phyloP scores from a whole-genome alignment of 1,140 invertebrate species.

The Lepidurus couesii region DNA sequence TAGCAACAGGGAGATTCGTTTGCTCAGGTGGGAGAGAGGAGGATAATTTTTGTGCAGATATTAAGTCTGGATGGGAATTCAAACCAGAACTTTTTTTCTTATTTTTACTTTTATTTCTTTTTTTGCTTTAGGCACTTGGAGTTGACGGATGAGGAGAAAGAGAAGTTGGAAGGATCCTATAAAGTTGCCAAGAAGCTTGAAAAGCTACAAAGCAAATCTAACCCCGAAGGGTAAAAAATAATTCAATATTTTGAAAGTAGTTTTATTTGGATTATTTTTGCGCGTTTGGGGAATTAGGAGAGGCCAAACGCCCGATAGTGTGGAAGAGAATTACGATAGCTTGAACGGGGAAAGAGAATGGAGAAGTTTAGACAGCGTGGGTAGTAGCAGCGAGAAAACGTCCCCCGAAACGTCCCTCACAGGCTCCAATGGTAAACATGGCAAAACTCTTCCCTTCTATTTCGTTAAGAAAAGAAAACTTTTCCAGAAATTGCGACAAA shows the following conservation, averaged over 20 bases:
- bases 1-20: constrained; percentile 82
- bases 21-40: constrained; percentile 58
- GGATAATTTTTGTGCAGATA: constrained; percentile 19
- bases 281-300: constrained; percentile 32
- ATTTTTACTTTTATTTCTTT: constrained; percentile 31
- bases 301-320: constrained; percentile 32
- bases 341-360: constrained; percentile 29
- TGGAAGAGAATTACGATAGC: constrained; percentile 22
- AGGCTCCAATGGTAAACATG: constrained; percentile 29
- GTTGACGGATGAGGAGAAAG: constrained; percentile 86
- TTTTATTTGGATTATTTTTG: constrained; percentile 27
- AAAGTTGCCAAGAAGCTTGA: constrained; percentile 90
- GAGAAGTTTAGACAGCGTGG: constrained; percentile 31
- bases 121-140: constrained; percentile 64
- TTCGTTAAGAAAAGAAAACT: not conserved
- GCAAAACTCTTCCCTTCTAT: not conserved
- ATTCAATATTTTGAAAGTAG: constrained; percentile 27
- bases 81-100: constrained; percentile 31
- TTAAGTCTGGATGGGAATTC: not conserved
- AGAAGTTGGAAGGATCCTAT: constrained; percentile 81
- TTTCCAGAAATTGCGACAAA: no score
- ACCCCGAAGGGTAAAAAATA: constrained; percentile 29
- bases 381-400: constrained; percentile 35
- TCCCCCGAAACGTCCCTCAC: constrained; percentile 35
- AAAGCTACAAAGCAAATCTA: constrained; percentile 62